Conservation (phyloP, 2,113 vertebrate genomes). For the Tychaedon coryphoeus region DNA sequence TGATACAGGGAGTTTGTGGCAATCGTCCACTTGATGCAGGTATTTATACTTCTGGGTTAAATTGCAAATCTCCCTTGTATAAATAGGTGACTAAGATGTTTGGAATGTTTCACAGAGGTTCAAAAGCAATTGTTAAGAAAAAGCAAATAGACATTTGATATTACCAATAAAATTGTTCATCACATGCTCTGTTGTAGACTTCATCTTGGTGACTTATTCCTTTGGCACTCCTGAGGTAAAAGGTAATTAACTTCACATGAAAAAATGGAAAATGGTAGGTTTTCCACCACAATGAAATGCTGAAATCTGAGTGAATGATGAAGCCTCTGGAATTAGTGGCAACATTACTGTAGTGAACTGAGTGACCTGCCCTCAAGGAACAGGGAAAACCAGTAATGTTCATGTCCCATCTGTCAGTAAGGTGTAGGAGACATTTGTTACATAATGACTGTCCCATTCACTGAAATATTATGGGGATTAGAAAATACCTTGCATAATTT, state of each 20-base stretch:
- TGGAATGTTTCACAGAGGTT: neutral
- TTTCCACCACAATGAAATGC: constrained; percentile 35
- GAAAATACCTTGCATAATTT: constrained; percentile 66
- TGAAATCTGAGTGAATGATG: constrained; percentile 50
- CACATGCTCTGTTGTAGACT: neutral
- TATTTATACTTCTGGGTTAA: neutral
- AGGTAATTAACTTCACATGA: constrained; percentile 39
- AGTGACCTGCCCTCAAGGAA: constrained; percentile 53
- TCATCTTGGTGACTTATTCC: neutral
- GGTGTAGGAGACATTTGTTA: constrained; percentile 47
- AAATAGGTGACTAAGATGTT: neutral
- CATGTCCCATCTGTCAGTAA: constrained; percentile 55
- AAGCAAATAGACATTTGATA: neutral
- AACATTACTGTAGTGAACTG: constrained; percentile 14
- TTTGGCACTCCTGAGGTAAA: constrained; percentile 10
- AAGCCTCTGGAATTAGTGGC: constrained; percentile 49
- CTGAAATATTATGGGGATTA: constrained; percentile 63
- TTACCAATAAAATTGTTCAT: neutral
- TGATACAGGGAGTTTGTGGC: neutral
- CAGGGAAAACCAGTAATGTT: constrained; percentile 48
- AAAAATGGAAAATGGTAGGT: constrained; percentile 38
- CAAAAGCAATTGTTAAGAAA: neutral
- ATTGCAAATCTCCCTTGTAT: neutral
- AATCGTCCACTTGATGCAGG: neutral
- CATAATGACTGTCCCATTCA: constrained; percentile 39